Conservation (phyloP, 1,140 invertebrate genomes). For the Drosophila erecta region DNA sequence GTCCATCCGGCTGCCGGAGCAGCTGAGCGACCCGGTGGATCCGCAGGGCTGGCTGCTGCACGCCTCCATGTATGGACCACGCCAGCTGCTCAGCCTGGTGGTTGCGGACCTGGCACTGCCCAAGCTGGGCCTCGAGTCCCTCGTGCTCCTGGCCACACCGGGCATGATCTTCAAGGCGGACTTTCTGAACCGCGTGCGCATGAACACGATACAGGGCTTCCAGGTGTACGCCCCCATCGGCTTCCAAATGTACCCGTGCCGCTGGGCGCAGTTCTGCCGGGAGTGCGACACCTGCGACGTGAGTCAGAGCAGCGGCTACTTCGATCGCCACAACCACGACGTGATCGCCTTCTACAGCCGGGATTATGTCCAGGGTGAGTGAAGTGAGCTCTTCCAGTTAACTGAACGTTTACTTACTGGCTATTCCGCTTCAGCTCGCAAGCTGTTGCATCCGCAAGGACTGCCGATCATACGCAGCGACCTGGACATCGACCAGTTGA, state of each 20-base stretch:
- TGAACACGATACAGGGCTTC: constrained; percentile 93
- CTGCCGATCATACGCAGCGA: constrained; percentile 88
- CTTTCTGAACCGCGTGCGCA: constrained; percentile 93
- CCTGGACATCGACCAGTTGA: constrained; percentile 86
- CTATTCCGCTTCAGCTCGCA: constrained; percentile 86
- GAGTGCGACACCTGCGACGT: constrained; percentile 88
- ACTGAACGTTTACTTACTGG: neutral
- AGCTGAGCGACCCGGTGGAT: constrained; percentile 58
- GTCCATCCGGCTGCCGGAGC: constrained; percentile 87
- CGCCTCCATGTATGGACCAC: constrained; percentile 72
- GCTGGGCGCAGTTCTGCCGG: constrained; percentile 85
- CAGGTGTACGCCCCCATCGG: constrained; percentile 93
- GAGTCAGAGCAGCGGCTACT: constrained; percentile 92
- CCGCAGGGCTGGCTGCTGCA: constrained; percentile 65
- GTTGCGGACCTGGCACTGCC: constrained; percentile 89
- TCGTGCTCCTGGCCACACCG: constrained; percentile 88
- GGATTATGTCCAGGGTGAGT: constrained; percentile 91
- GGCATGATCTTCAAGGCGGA: constrained; percentile 90
- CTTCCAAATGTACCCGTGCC: constrained; percentile 90
- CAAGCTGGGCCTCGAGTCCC: constrained; percentile 89
- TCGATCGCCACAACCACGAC: constrained; percentile 89
- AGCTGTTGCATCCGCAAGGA: constrained; percentile 85
- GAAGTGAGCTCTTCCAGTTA: neutral
- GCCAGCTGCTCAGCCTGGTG: constrained; percentile 87
- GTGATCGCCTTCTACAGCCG: constrained; percentile 92